A percentile compares a stretch with the other conserved stretches of the same genome.
Conservation (phyloP, 1,140 invertebrate species). For the Neomicropteryx cornuta region DNA sequence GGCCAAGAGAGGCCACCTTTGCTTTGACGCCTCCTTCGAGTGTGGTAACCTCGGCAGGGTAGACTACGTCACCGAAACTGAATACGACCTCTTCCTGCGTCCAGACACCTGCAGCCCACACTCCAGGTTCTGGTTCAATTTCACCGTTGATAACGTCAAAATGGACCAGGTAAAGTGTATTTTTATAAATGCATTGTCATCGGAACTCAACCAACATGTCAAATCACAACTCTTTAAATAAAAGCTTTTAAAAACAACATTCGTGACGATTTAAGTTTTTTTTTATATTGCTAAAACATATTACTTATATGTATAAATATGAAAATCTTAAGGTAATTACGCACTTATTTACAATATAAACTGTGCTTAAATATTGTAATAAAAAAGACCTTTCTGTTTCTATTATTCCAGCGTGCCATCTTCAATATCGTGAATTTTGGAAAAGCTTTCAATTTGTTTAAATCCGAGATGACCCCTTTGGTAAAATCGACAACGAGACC, state of each 20-base stretch:
- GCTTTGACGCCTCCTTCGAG: conserved; percentile 96
- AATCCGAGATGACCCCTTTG: conserved; percentile 84
- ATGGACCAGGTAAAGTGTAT: conserved; percentile 64
- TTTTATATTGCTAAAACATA: too few species aligned
- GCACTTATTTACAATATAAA: too few species aligned
- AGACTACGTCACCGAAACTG: conserved; percentile 85
- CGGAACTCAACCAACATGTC: too few species aligned
- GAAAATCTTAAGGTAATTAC: too few species aligned
- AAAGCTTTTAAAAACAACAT: not conserved
- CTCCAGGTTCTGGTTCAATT: conserved; percentile 94
- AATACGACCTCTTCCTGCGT: conserved; percentile 93
- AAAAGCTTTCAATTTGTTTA: conserved; percentile 81
- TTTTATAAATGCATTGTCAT: conserved; percentile 7
- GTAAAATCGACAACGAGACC: conserved; percentile 82
- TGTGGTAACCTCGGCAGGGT: conserved; percentile 93
- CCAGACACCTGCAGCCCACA: conserved; percentile 94
- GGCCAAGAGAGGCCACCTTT: conserved; percentile 86
- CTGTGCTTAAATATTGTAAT: too few species aligned
- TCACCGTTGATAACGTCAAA: conserved; percentile 93
- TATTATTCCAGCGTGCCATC: conserved; percentile 70
- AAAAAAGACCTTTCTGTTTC: too few species aligned
- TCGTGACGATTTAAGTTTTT: not conserved
- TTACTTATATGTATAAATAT: too few species aligned
- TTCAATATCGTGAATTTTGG: conserved; percentile 97
- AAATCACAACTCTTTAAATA: conserved; percentile 1